These are phyloP conservation scores for Chrysolophus pictus DNA, from an alignment of 2,797 vertebrate species.

Conservation along the genomic window DNA sequence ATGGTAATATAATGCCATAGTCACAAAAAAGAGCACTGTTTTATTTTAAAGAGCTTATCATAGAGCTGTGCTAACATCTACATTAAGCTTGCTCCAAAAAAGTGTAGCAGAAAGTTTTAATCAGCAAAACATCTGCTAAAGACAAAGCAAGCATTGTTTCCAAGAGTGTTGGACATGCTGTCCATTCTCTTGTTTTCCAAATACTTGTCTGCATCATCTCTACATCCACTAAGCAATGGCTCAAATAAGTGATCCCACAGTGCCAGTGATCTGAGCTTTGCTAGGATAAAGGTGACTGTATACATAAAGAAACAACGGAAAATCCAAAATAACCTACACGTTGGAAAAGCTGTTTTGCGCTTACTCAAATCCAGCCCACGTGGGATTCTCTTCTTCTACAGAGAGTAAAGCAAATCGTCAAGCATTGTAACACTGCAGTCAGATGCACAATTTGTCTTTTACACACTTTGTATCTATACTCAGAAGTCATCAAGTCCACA, in stretches of 20 bases:
- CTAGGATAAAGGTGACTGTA: background rate
- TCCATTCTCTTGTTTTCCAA: background rate
- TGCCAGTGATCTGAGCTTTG: no score
- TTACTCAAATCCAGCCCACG: background rate
- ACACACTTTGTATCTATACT: background rate
- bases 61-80: background rate
- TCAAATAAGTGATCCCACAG: no score
- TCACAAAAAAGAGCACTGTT: background rate
- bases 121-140: background rate
- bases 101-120: background rate
- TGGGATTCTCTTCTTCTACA: background rate
- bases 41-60: background rate
- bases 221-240: no score
- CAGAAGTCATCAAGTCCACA: background rate
- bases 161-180: accelerated
- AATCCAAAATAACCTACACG: background rate
- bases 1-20: background rate
- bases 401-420: background rate
- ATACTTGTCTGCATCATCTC: background rate
- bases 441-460: background rate
- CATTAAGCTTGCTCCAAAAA: background rate
- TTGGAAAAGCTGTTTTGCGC: background rate
- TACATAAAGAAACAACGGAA: background rate
- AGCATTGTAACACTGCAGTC: background rate
- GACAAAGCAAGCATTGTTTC: background rate